Evolutionary conservation across 2,797 vertebrate species (phyloP).

Genomic region (Hydrocynus forskahlii): DNA sequence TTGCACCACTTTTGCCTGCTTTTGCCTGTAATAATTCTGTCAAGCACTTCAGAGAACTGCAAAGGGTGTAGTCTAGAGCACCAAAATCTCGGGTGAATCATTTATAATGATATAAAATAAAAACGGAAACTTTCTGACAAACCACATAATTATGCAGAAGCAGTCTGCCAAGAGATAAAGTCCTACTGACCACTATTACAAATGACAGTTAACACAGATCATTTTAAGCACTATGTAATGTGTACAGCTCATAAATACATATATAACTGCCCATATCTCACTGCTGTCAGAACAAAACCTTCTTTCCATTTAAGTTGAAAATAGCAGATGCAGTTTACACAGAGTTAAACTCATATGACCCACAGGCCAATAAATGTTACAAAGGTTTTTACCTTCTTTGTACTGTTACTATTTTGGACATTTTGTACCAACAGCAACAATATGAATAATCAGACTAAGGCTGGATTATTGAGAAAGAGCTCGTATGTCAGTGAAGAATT

Average conservation of each 20-base stretch:
- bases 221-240: background rate
- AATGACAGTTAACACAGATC: background rate
- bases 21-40: background rate
- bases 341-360: no score
- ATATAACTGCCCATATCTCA: background rate
- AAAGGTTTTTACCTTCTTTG: no score
- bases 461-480: background rate
- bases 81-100: background rate
- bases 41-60: constrained; percentile 24
- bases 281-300: no score
- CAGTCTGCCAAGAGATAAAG: background rate
- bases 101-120: background rate
- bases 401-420: no score
- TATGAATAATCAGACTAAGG: background rate
- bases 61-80: constrained; percentile 6
- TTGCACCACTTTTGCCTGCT: background rate
- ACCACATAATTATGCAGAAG: background rate
- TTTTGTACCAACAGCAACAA: no score
- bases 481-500: background rate
- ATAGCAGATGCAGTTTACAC: no score
- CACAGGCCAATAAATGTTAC: no score
- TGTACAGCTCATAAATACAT: background rate
- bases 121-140: constrained; percentile 10
- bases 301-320: no score
- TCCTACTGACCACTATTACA: background rate